phyloP scores from a whole-genome alignment of 2,113 vertebrate species.

The Phyllostomus hastatus region DNA sequence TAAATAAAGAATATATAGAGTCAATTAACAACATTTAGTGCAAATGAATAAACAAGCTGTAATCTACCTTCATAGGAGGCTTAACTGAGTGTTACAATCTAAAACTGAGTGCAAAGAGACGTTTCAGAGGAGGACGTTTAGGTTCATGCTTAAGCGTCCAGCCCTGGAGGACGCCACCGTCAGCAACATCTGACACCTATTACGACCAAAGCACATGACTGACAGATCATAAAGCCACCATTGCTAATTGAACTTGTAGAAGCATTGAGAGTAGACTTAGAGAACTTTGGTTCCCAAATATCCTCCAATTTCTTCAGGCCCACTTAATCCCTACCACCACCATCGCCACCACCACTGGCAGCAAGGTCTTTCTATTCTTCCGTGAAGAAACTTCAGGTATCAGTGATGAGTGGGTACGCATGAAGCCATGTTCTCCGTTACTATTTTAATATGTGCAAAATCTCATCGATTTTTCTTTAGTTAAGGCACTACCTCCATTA shows the following conservation, averaged over 20 bases:
- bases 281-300: background rate
- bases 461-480: background rate
- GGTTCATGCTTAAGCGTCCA: background rate
- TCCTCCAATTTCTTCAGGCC: background rate
- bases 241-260: background rate
- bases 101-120: background rate
- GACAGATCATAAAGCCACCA: background rate
- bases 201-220: background rate
- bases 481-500: background rate
- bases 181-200: background rate
- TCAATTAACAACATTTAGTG: background rate
- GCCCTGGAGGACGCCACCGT: no score
- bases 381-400: background rate
- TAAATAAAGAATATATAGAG: background rate
- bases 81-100: background rate
- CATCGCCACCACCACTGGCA: background rate
- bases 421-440: background rate
- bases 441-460: background rate
- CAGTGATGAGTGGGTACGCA: background rate
- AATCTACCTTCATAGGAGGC: background rate
- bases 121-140: background rate
- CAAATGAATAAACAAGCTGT: background rate
- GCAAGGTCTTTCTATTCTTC: fast-evolving
- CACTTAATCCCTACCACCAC: background rate
- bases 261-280: background rate